phyloP scores from a whole-genome alignment of 2,888 invertebrate species.

The Chalcosyrphus nemorum region DNA sequence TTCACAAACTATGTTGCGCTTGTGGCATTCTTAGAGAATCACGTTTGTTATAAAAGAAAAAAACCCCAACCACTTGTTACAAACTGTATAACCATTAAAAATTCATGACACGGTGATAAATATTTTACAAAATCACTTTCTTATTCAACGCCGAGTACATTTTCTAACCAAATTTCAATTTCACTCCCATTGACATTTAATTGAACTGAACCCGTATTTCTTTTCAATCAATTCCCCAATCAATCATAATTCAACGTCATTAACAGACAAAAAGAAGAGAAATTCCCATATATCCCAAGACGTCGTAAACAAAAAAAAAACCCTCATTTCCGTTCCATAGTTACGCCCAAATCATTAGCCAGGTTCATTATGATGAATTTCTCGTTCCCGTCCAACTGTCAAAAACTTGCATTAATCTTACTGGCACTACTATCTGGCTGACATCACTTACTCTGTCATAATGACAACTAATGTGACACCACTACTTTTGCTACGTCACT shows the following conservation, averaged over 20 bases:
- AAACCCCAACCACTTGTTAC: background rate
- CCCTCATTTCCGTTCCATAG: background rate
- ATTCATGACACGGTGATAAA: background rate
- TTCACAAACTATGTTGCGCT: too few relatives aligned
- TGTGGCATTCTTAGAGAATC: too few relatives aligned
- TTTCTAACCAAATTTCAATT: background rate
- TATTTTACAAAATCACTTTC: background rate
- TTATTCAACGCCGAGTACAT: background rate
- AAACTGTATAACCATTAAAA: background rate
- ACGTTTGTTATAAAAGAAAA: too few relatives aligned
- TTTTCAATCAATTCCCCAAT: background rate
- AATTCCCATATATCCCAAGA: background rate
- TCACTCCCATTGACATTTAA: background rate
- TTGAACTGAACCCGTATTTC: background rate
- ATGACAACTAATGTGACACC: background rate
- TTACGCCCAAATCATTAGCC: background rate
- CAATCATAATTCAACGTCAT: background rate
- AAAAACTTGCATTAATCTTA: background rate
- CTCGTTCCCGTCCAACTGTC: background rate
- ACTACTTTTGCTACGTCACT: too few relatives aligned
- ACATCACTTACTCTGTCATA: background rate
- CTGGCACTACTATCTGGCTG: too few relatives aligned
- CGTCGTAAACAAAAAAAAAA: background rate
- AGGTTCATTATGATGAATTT: background rate
- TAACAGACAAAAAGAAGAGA: background rate